Percentiles rank a stretch among this genome's conserved stretches.
Evolutionary conservation across 2,888 invertebrate species (phyloP).

Genomic region (Thumatha senex): DNA sequence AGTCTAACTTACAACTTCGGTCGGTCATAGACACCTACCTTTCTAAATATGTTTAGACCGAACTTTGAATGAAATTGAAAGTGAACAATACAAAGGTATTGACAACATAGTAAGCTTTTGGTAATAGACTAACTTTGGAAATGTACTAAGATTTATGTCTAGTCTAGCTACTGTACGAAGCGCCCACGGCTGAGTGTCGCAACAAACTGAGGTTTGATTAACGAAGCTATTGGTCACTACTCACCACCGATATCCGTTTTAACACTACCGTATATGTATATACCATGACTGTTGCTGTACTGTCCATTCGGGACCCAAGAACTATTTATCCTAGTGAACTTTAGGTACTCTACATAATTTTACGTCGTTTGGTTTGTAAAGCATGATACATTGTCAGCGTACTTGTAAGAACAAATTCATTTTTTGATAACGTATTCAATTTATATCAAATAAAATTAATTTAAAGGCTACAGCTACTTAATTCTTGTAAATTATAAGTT

Average conservation of each 20-base stretch:
- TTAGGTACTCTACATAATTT: too few relatives aligned
- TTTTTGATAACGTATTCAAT: too few relatives aligned
- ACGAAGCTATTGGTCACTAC: slow-evolving; percentile 42
- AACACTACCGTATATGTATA: slow-evolving; percentile 24
- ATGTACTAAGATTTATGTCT: slow-evolving; percentile 37
- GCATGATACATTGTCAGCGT: too few relatives aligned
- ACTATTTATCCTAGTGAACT: slow-evolving; percentile 10
- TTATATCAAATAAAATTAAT: too few relatives aligned
- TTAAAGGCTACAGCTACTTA: too few relatives aligned
- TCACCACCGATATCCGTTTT: slow-evolving; percentile 40
- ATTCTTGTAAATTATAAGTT: too few relatives aligned
- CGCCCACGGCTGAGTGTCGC: slow-evolving; percentile 21
- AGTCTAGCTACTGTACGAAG: slow-evolving; percentile 21
- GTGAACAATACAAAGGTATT: too few relatives aligned
- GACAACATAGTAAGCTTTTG: slow-evolving; percentile 10
- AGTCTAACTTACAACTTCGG: too few relatives aligned
- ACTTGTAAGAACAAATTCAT: too few relatives aligned
- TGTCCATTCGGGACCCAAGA: slow-evolving; percentile 24
- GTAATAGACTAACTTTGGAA: slow-evolving; percentile 16
- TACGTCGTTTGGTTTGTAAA: too few relatives aligned
- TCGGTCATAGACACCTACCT: slow-evolving; percentile 8
- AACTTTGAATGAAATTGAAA: not conserved
- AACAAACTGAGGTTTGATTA: slow-evolving; percentile 40
- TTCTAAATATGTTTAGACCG: not conserved
- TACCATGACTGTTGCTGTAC: slow-evolving; percentile 5